phyloP scores from a whole-genome alignment of 2,888 invertebrate genomes.

The Oxytorus armatus region DNA sequence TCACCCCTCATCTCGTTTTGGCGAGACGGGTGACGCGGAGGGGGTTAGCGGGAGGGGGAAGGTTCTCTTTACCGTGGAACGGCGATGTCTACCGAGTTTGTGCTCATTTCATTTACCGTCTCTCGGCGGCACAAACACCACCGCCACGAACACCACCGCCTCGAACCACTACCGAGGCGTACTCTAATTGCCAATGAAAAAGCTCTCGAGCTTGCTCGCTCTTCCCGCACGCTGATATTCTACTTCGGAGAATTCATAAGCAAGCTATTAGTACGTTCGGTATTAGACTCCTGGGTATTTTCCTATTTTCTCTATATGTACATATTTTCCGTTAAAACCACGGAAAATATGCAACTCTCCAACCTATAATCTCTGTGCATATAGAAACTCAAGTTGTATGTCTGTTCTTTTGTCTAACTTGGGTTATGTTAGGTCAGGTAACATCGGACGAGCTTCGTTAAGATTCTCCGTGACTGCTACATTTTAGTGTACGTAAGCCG shows the following conservation, averaged over 20 bases:
- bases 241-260: constrained; percentile 63
- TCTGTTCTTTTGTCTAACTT: constrained; percentile 18
- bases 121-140: constrained; percentile 30
- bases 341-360: constrained; percentile 10
- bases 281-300: constrained; percentile 37
- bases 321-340: constrained; percentile 10
- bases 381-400: constrained; percentile 22
- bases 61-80: constrained; percentile 14
- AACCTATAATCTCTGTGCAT: constrained; percentile 26
- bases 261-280: constrained; percentile 57
- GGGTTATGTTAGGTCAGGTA: not conserved
- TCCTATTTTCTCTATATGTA: constrained; percentile 35
- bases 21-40: not conserved
- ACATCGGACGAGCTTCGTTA: not conserved
- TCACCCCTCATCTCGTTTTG: constrained; percentile 38
- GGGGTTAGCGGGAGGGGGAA: not conserved
- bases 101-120: constrained; percentile 62
- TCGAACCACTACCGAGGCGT: constrained; percentile 53
- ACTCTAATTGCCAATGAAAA: constrained; percentile 73
- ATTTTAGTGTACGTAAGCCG: too few relatives aligned
- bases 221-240: constrained; percentile 56
- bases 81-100: constrained; percentile 48
- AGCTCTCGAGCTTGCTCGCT: constrained; percentile 61
- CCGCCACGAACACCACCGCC: constrained; percentile 34
- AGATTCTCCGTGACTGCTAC: not conserved